Evolutionary conservation across 2,888 invertebrate genomes (phyloP), one percentile per base, ranked within the genome.

Genomic region (Aphidius colemani): DNA sequence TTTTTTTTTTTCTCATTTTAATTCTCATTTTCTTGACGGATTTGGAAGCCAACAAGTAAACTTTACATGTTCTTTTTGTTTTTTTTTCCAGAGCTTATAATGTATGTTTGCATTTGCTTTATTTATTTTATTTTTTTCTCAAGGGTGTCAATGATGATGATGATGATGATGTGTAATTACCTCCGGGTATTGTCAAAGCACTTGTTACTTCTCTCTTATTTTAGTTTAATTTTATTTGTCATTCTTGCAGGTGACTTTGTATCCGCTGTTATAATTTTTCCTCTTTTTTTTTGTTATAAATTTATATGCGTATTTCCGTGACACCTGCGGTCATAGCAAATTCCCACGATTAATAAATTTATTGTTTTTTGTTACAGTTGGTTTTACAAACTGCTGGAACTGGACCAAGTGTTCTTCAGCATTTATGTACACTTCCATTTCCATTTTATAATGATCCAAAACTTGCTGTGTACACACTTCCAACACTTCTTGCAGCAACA

Each of bases 361-460:
- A 30, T 64, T 65, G 57, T 65, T 67, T 69, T 63, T 66, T 72
- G 61, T 85, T 86, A 6, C 84, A 91, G 91, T 86, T 87, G 83
- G 85, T 90, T 65, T 85, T 92, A 64, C 90, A 92, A 74, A 88
- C 90, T 49, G 80, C 80, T 43, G 92, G 92, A 5, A 89, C 90
- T 74, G 87, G 89, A 18, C 91, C 91, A 0, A 91, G 92, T 48
- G 93, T 92, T 55, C 87, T 95, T 30, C 94, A 93, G 82, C 94
- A 93, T 74, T 84, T 96, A 53, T 94, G 94, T 83, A 89, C 88
- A 0, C 83, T 95, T 71, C 95, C 95, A 0, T 93, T 95, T 74
- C 90, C 91, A 72, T 95, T 94, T 86, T 92, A 95, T 82, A 91
- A 92, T 55, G 91, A 93, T 64, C 88, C 88, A 41, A 78, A 84